Conservation (phyloP, 2,797 vertebrate species). For the Mus spretus region DNA sequence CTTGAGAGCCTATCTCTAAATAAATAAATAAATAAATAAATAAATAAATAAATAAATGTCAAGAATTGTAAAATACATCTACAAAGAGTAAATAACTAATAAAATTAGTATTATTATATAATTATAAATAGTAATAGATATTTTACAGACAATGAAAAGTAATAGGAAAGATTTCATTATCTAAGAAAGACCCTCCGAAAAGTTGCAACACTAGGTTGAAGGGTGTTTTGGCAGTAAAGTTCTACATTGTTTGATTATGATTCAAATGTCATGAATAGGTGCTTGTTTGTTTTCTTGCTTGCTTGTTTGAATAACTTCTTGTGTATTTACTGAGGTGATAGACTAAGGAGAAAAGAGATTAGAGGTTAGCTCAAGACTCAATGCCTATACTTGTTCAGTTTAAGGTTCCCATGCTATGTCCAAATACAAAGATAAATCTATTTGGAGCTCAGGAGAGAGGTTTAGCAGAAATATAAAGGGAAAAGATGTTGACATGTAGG, state of each 20-base stretch:
- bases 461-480: background rate
- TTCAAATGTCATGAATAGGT: constrained; percentile 39
- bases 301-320: constrained; percentile 14
- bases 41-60: background rate
- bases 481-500: background rate
- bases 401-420: background rate
- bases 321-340: constrained; percentile 26
- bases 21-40: background rate
- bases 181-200: background rate
- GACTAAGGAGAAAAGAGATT: background rate
- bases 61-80: constrained; percentile 1
- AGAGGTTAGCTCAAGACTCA: background rate
- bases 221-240: constrained; percentile 11
- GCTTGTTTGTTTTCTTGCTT: background rate
- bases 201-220: background rate
- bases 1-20: background rate
- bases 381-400: background rate
- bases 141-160: background rate
- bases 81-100: background rate
- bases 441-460: constrained; percentile 38
- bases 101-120: background rate
- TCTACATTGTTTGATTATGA: constrained; percentile 12
- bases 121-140: constrained; percentile 8
- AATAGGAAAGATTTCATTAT: background rate
- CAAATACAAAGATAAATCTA: constrained; percentile 31